phyloP scores from a whole-genome alignment of 1,140 invertebrate genomes.

The Drosophila pectinifera region DNA sequence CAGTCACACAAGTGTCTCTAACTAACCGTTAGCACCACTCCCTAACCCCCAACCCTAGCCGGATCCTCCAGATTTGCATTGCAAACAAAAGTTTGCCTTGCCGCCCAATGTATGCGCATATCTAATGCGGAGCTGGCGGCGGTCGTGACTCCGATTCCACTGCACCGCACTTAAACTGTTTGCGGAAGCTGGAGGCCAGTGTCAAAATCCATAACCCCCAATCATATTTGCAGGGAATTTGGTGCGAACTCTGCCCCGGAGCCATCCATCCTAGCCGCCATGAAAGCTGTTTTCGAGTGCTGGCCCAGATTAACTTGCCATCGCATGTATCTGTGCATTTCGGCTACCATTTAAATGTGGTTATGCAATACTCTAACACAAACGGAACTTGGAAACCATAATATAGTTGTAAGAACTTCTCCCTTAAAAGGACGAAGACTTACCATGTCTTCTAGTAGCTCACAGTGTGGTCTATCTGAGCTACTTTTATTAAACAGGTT shows the following conservation, averaged over 20 bases:
- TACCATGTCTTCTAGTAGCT: no score
- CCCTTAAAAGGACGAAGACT: no score
- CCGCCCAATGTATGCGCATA: constrained; percentile 70
- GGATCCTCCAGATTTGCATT: constrained; percentile 33
- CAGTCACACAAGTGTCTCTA: constrained; percentile 73
- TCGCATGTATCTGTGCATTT: constrained; percentile 8
- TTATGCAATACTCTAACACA: no score
- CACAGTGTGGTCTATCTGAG: no score
- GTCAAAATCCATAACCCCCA: constrained; percentile 6
- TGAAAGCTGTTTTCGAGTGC: constrained; percentile 46
- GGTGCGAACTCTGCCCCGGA: constrained; percentile 5
- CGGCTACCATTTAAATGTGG: neutral
- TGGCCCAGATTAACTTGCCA: constrained; percentile 24
- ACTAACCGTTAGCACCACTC: constrained; percentile 63
- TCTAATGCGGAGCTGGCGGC: constrained; percentile 51
- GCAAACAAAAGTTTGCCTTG: constrained; percentile 60
- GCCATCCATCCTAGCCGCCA: constrained; percentile 30
- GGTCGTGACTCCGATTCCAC: constrained; percentile 16
- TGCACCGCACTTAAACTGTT: constrained; percentile 24
- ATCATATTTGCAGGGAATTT: constrained; percentile 38
- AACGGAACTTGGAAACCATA: no score
- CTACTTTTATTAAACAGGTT: no score
- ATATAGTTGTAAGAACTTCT: no score
- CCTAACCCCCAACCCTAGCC: constrained; percentile 18
- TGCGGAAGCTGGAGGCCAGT: constrained; percentile 14